A percentile compares a stretch with the other conserved stretches of the same genome.
These are phyloP conservation scores for Nomada lathburiana DNA, from an alignment of 2,888 invertebrate genomes.

Conservation along the genomic window DNA sequence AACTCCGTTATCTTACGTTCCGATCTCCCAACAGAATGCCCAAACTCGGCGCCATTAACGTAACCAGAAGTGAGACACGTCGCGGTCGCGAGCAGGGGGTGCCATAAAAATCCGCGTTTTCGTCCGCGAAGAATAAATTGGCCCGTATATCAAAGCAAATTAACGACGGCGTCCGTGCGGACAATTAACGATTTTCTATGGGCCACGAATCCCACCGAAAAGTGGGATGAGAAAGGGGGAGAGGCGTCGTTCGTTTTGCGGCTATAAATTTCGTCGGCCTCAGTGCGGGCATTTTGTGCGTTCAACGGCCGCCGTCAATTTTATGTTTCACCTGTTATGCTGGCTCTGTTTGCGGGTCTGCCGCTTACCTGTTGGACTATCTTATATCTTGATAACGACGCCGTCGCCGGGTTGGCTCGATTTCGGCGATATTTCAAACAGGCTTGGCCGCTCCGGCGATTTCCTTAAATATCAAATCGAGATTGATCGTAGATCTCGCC, in stretches of 20 bases:
- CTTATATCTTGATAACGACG: constrained; percentile 52
- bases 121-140: constrained; percentile 74
- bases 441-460: background rate
- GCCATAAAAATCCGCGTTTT: constrained; percentile 51
- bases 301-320: constrained; percentile 54
- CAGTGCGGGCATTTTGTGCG: constrained; percentile 34
- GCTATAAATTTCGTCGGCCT: constrained; percentile 75
- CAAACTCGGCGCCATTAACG: background rate
- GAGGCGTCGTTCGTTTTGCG: constrained; percentile 73
- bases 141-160: constrained; percentile 77
- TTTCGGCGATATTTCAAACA: constrained; percentile 34
- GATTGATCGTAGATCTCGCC: background rate
- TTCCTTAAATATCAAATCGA: constrained; percentile 29
- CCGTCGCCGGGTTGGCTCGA: constrained; percentile 28
- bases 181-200: constrained; percentile 83
- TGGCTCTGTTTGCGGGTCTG: background rate
- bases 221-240: constrained; percentile 2
- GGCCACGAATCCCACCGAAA: constrained; percentile 76
- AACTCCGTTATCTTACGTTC: background rate
- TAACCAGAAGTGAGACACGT: constrained; percentile 1
- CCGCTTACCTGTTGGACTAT: constrained; percentile 54
- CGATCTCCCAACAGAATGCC: background rate
- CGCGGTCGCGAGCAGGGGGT: constrained; percentile 5
- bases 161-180: constrained; percentile 74
- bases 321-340: constrained; percentile 49